These are phyloP conservation scores for Bombus pascuorum DNA, from an alignment of 1,140 invertebrate genomes.

Conservation along the genomic window DNA sequence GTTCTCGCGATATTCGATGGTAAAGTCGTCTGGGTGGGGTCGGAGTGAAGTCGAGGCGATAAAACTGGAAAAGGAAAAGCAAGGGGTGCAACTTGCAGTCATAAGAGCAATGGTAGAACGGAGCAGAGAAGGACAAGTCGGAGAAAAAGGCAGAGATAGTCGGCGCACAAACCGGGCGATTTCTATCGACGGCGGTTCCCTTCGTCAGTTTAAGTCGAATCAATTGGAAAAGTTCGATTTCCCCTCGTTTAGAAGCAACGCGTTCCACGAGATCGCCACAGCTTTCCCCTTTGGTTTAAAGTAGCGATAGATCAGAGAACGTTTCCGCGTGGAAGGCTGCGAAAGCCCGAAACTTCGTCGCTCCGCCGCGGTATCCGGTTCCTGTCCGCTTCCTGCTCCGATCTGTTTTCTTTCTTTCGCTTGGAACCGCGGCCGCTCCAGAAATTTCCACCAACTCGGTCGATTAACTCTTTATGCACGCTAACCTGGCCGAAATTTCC, in stretches of 20 bases:
- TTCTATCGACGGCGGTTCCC: constrained; percentile 51
- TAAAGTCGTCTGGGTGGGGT: constrained; percentile 11
- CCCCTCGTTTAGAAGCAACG: constrained; percentile 66
- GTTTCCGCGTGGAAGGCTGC: constrained; percentile 61
- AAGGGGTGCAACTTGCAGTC: not conserved
- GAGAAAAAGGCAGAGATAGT: not conserved
- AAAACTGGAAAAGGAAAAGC: not conserved
- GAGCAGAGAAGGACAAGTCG: not conserved
- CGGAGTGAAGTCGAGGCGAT: not conserved
- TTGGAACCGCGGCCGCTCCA: not conserved
- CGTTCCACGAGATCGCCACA: constrained; percentile 60
- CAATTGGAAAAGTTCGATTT: constrained; percentile 74
- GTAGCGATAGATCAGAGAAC: constrained; percentile 68
- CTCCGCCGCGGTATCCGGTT: constrained; percentile 38
- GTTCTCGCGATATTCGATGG: constrained; percentile 53
- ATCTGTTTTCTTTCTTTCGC: constrained; percentile 32
- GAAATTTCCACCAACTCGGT: constrained; percentile 41
- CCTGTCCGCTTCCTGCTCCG: constrained; percentile 32
- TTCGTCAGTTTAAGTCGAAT: constrained; percentile 68
- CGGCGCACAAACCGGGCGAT: constrained; percentile 30
- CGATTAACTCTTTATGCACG: constrained; percentile 44
- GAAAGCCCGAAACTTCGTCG: constrained; percentile 61
- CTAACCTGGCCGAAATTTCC: constrained; percentile 11
- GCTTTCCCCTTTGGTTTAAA: constrained; percentile 65
- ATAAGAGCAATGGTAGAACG: not conserved